Evolutionary conservation across 2,888 invertebrate genomes (phyloP), one percentile per base, ranked within the genome.

Genomic region (Eristalis tenax): DNA sequence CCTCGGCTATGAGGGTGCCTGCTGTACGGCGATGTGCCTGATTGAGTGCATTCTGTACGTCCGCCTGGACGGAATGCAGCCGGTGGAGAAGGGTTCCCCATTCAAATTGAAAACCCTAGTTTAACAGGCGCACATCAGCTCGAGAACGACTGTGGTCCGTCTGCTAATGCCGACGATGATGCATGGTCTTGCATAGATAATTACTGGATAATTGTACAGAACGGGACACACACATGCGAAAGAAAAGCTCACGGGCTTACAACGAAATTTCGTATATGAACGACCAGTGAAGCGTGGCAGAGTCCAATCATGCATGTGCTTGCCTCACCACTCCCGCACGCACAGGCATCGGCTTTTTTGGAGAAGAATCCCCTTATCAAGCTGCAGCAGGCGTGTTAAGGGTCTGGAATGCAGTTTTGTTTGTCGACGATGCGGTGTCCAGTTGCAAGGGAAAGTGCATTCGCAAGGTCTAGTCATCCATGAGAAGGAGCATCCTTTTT

Each of bases 41-140:
- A 50, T 50, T 50, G 50, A n/a, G n/a, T n/a, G 1, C n/a, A 6
- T 4, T 6, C 50, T 6, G 50, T 0, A 0, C 6, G n/a, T 11
- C 11, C 1, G 35, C 11, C 35, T 35, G 4, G 4, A 11, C 10
- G 10, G 10, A n/a, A n/a, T n/a, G n/a, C n/a, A n/a, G n/a, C n/a
- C 4, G 35, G 11, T 35, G 50, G 50, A 50, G 50, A 18, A 8
- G 15, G 50, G 57, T 35, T 13, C 35, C 13, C 18, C 38, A 70
- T 70, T 38, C 38, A 70, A 69, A 70, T 77, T 69, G 69, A 35
- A 26, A 63, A 64, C 38, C 50, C 69, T 63, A 63, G 56, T 38
- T 77, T 70, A 32, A 32, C 32, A 32, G 32, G 4, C 28, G 4
- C 28, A 4, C 28, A n/a, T n/a, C n/a, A n/a, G n/a, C n/a, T n/a